Base-by-base conservation (phyloP, 2,888 invertebrate genomes). In the Hedya salicella region DNA sequence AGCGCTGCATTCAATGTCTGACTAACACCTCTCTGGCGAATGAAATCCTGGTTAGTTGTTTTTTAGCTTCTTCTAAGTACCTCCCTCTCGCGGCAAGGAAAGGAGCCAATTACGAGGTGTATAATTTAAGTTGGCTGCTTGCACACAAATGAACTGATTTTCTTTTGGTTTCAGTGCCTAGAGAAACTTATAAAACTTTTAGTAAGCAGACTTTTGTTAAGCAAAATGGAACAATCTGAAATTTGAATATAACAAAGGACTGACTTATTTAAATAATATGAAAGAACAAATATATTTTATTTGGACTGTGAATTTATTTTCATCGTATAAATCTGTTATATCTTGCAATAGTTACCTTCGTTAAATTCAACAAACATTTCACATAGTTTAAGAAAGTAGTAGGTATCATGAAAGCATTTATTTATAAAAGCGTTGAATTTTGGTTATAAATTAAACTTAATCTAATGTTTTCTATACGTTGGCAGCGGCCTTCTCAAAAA, bases 21-120 rank as follows among this genome's bases (percentile, higher is more conserved):
- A 71, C 72, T 76, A 80, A 80, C 80, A 83, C 79, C 78, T 79
- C 73, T 68, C 68, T 67, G 71, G 63, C 78, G 76, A 79, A 79
- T 79, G 75, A 71, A 80, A 76, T 75, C 78, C 73, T 71, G 74
- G 73, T 73, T 71, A 74, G 79, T 79, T 82, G 79, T 82, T 82
- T 80, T 79, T 77, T 77, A 81, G 76, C 78, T 77, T 74, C 69
- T 70, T 71, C 70, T 69, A 68, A 63, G 66, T 61, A 63, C 54
- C 64, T 62, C 68, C 36, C 65, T 53, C 74, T 73, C 73, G 73
- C 76, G 74, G 71, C 70, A 67, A 71, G 76, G 77, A 81, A 75
- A 76, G 76, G 76, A 78, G 78, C 75, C 73, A 71, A 70, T 70
- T 66, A 66, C 48, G 66, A 49, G 60, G 66, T 66, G 66, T 61